Percentiles rank a stretch among this genome's conserved stretches.
Evolutionary conservation across 2,113 vertebrate genomes (phyloP).

Genomic region (Forbesichthys papilliferus): DNA sequence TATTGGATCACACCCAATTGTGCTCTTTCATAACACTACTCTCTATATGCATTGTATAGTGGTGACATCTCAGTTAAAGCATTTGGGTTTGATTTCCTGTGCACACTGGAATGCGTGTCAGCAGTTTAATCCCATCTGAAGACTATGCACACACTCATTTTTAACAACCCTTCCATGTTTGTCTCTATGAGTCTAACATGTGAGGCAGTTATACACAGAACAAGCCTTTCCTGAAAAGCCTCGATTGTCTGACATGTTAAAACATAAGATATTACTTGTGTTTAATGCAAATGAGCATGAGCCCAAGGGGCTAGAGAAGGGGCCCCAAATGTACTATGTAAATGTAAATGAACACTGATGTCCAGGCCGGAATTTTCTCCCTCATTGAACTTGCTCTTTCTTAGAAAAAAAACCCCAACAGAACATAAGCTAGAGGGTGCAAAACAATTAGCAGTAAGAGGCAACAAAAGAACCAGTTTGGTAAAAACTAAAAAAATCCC

Average conservation of each 20-base stretch:
- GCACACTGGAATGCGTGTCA: slow-evolving; percentile 27
- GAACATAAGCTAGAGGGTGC: slow-evolving; percentile 7
- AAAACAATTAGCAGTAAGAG: slow-evolving; percentile 56
- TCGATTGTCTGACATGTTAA: slow-evolving; percentile 3
- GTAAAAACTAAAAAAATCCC: neutral
- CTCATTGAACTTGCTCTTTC: slow-evolving; percentile 55
- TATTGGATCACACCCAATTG: too few species aligned
- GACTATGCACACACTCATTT: neutral
- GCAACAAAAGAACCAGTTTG: slow-evolving; percentile 48
- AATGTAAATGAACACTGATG: slow-evolving; percentile 47
- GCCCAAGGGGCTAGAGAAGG: slow-evolving; percentile 7
- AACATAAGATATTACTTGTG: slow-evolving; percentile 30
- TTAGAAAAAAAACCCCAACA: slow-evolving; percentile 18
- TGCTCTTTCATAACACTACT: too few species aligned
- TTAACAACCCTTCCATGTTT: slow-evolving; percentile 9
- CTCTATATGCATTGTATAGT: too few species aligned
- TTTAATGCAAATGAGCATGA: slow-evolving; percentile 59
- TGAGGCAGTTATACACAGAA: neutral
- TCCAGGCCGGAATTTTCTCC: slow-evolving; percentile 58
- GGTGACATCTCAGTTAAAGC: neutral
- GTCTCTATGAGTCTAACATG: slow-evolving; percentile 15
- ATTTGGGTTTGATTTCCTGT: slow-evolving; percentile 24
- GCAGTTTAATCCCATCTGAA: slow-evolving; percentile 11
- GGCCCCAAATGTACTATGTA: slow-evolving; percentile 15
- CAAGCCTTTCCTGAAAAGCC: slow-evolving; percentile 39